A percentile compares a stretch with the other conserved stretches of the same genome.
These are phyloP conservation scores for Vanessa tameamea DNA, from an alignment of 1,140 invertebrate genomes.

Conservation along the genomic window DNA sequence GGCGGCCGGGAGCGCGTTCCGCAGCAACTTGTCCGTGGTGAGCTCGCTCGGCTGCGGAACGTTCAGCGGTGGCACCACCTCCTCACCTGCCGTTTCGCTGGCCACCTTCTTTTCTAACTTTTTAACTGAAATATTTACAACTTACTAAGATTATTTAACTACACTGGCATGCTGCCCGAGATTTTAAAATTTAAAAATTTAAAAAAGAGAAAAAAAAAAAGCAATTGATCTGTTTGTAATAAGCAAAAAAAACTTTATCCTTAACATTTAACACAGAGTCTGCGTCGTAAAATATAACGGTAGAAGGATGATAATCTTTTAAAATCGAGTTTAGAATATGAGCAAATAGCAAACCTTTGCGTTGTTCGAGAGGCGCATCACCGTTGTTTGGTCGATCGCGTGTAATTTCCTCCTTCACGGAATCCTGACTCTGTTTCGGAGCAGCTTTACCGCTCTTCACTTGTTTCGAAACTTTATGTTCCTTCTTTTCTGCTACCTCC, in stretches of 20 bases:
- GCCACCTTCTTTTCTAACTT: slow-evolving; percentile 59
- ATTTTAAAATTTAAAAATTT: too few species aligned
- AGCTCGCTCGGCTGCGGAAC: slow-evolving; percentile 72
- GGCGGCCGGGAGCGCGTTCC: slow-evolving; percentile 49
- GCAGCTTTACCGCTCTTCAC: slow-evolving; percentile 46
- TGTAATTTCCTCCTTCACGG: slow-evolving; percentile 51
- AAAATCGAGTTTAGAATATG: too few species aligned
- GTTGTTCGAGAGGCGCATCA: slow-evolving; percentile 71
- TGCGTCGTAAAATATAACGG: too few species aligned
- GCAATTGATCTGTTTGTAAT: too few species aligned
- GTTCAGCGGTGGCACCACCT: slow-evolving; percentile 66
- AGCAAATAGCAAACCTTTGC: slow-evolving; percentile 56
- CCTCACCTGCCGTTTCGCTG: slow-evolving; percentile 51
- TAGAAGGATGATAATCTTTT: too few species aligned
- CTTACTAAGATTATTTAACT: too few species aligned
- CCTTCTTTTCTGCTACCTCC: slow-evolving; percentile 67
- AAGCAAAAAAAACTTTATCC: too few species aligned
- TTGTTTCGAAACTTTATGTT: slow-evolving; percentile 44
- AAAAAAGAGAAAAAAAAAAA: too few species aligned
- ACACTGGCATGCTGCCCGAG: too few species aligned
- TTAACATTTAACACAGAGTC: too few species aligned
- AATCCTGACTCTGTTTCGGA: slow-evolving; percentile 51
- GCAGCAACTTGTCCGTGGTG: slow-evolving; percentile 75
- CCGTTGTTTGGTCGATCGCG: slow-evolving; percentile 48
- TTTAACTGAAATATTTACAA: slow-evolving; percentile 44